A percentile compares a stretch with the other conserved stretches of the same genome.
These are phyloP conservation scores for Xanthorhoe designata DNA, from an alignment of 2,888 invertebrate species.

Conservation along the genomic window DNA sequence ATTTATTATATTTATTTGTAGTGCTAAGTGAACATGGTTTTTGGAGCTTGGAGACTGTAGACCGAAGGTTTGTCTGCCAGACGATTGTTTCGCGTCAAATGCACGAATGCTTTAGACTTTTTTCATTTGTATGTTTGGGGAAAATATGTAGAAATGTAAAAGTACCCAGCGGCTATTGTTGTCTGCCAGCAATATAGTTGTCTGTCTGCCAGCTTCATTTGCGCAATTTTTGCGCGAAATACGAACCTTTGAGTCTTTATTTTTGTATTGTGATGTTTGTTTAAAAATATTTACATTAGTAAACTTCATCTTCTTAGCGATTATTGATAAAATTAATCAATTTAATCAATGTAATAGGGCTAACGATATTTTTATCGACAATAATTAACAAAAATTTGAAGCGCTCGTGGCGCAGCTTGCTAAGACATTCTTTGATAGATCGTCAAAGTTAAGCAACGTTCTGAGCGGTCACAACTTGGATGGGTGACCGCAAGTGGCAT, in stretches of 20 bases:
- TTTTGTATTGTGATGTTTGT: not conserved
- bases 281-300: not conserved
- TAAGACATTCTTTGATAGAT: too few relatives aligned
- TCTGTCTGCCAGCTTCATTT: not conserved
- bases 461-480: too few relatives aligned
- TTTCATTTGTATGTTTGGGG: slow-evolving; percentile 12
- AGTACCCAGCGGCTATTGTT: not conserved
- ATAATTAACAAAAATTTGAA: too few relatives aligned
- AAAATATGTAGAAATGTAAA: not conserved
- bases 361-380: too few relatives aligned
- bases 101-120: slow-evolving; percentile 20
- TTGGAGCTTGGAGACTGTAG: slow-evolving; percentile 58
- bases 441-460: too few relatives aligned
- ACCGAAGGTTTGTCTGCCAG: slow-evolving; percentile 47
- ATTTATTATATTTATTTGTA: slow-evolving; percentile 40
- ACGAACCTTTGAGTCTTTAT: not conserved
- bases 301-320: too few relatives aligned
- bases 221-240: not conserved
- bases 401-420: too few relatives aligned
- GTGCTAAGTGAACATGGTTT: slow-evolving; percentile 62
- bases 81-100: slow-evolving; percentile 38
- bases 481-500: too few relatives aligned
- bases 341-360: too few relatives aligned
- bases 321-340: too few relatives aligned
- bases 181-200: not conserved